phyloP scores from a whole-genome alignment of 1,140 invertebrate species.

The Atopsyche davidsoni region DNA sequence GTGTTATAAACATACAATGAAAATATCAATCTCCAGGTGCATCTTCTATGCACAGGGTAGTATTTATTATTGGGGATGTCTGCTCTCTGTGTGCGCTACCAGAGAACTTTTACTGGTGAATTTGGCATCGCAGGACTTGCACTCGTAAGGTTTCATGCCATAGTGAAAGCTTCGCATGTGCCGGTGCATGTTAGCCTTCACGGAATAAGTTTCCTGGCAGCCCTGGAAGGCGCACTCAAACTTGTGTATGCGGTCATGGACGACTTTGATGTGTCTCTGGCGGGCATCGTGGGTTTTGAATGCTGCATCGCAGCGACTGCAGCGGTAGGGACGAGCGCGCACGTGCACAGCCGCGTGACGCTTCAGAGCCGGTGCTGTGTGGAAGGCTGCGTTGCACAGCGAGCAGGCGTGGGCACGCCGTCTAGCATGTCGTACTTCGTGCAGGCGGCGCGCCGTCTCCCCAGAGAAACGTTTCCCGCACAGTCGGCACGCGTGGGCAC shows the following conservation, averaged over 20 bases:
- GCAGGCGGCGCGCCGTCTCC: neutral
- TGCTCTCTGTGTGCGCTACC: constrained; percentile 4
- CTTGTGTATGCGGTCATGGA: constrained; percentile 7
- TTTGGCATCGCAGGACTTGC: constrained; percentile 4
- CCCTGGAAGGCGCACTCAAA: constrained; percentile 17
- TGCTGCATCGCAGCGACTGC: neutral
- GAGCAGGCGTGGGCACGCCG: constrained; percentile 4
- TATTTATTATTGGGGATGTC: neutral
- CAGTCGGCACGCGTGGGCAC: constrained; percentile 2
- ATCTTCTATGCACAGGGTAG: neutral
- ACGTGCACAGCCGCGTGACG: neutral
- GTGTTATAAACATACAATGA: no score
- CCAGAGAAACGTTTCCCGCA: constrained; percentile 10
- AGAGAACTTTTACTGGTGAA: constrained; percentile 16
- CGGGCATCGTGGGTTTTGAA: constrained; percentile 16
- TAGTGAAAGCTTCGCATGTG: constrained; percentile 23
- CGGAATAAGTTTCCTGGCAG: constrained; percentile 10
- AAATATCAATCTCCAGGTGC: no score
- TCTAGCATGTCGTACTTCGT: constrained; percentile 13
- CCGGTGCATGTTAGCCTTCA: constrained; percentile 19
- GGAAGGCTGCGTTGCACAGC: constrained; percentile 1
- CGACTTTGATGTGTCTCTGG: constrained; percentile 10
- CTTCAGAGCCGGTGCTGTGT: neutral
- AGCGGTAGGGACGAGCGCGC: neutral
- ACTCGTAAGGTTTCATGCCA: constrained; percentile 18